These are phyloP conservation scores for Xenentodon cancila DNA, from an alignment of 2,797 vertebrate species.

Conservation along the genomic window DNA sequence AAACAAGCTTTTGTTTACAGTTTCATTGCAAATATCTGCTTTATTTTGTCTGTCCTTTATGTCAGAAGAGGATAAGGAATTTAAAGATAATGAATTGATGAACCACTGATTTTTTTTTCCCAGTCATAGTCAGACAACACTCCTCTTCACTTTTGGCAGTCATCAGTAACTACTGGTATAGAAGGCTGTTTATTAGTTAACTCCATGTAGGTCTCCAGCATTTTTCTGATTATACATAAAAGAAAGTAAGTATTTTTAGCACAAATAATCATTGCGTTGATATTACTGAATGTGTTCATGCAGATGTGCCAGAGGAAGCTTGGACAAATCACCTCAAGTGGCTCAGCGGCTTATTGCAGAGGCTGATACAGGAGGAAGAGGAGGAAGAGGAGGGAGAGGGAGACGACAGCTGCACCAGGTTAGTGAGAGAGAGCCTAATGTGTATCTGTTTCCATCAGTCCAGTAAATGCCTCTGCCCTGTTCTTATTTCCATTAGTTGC, in stretches of 20 bases:
- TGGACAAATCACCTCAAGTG: slow-evolving; percentile 79
- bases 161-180: no score
- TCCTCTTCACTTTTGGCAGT: no score
- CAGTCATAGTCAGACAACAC: no score
- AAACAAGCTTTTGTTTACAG: no score
- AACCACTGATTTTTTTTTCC: no score
- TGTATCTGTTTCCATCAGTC: slow-evolving; percentile 38
- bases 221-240: slow-evolving; percentile 6
- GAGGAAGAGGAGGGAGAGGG: slow-evolving; percentile 56
- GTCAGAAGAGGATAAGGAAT: no score
- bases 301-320: slow-evolving; percentile 77
- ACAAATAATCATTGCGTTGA: slow-evolving; percentile 21
- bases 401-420: slow-evolving; percentile 57
- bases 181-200: no score
- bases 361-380: slow-evolving; percentile 67
- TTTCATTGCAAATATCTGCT: neutral
- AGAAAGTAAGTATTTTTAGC: neutral
- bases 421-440: slow-evolving; percentile 56
- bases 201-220: neutral
- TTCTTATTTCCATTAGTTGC: slow-evolving; percentile 62
- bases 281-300: slow-evolving; percentile 38
- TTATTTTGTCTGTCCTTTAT: no score
- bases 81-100: no score
- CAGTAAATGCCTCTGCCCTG: slow-evolving; percentile 45
- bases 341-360: slow-evolving; percentile 75